Evolutionary conservation across 2,888 invertebrate genomes (phyloP), one percentile per base, ranked within the genome.

Genomic region (Andrena hattorfiana): DNA sequence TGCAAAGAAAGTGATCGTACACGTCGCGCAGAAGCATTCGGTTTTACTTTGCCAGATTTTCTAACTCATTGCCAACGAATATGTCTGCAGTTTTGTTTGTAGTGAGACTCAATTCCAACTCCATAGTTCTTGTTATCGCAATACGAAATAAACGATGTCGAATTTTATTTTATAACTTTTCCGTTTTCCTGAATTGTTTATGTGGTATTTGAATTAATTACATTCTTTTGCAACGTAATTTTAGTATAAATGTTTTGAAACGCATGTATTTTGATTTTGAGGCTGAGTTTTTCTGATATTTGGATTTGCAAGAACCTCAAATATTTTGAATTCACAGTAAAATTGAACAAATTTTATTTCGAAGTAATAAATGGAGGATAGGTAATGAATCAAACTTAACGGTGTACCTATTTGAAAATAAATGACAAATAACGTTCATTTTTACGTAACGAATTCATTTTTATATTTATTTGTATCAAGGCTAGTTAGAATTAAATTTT

Each of bases 1-100:
- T 35, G 56, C 35, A 35, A 85, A 62, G 85, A 85, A 86, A 86
- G 85, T 81, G 81, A 81, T 76, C 73, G 49, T 63, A 74, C 83
- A 48, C 23, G 48, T n/a, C 26, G 35, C 42, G 30, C 59, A n/a
- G 51, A 13, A 59, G 28, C 67, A 28, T 32, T 30, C 42, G 64
- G 10, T 28, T 71, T 67, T 71, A 42, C 56, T 23, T 30, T 32
- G 35, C 48, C 63, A 20, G 10, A 64, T 32, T n/a, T 56, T 35
- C 48, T 26, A 23, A 32, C 16, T 71, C 54, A 26, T 67, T 30
- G 16, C 26, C 35, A 13, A 7, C 30, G 32, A 60, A 66, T 26
- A 20, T 67, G 16, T 30, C 5, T 5, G 0, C 42, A 26, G 8
- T 28, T n/a, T 1, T n/a, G 26, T 42, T 48, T 32, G 1, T 23